Evolutionary conservation across 1,140 invertebrate species (phyloP).

Genomic region (Meteorus sp.): DNA sequence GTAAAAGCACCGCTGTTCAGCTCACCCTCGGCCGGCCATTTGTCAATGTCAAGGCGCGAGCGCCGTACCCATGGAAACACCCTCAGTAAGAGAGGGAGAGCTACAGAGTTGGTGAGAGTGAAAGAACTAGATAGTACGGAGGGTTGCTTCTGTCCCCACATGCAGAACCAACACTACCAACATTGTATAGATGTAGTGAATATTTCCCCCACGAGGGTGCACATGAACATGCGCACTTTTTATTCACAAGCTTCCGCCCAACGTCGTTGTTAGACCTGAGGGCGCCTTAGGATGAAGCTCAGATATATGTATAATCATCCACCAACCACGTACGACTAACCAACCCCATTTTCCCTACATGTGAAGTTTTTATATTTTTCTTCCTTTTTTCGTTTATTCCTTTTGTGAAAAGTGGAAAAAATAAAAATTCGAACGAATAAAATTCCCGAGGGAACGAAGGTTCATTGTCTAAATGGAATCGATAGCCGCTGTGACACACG

Average conservation of each 20-base stretch:
- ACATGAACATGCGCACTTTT: constrained; percentile 26
- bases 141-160: constrained; percentile 22
- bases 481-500: constrained; percentile 2
- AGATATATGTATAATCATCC: too few relatives aligned
- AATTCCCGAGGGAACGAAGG: constrained; percentile 1
- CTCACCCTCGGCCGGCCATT: constrained; percentile 59
- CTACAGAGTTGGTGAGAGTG: too few relatives aligned
- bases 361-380: not conserved
- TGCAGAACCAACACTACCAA: constrained; percentile 13
- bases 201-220: not conserved
- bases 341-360: not conserved
- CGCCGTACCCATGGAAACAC: constrained; percentile 58
- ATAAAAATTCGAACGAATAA: too few relatives aligned
- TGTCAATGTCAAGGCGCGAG: constrained; percentile 61
- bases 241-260: constrained; percentile 10
- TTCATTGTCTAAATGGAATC: constrained; percentile 19
- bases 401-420: too few relatives aligned
- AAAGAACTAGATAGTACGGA: too few relatives aligned
- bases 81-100: constrained; percentile 34
- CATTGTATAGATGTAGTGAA: not conserved
- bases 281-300: constrained; percentile 27
- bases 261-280: constrained; percentile 19
- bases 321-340: too few relatives aligned
- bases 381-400: too few relatives aligned
- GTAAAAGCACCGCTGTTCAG: constrained; percentile 59